Evolutionary conservation across 2,888 invertebrate species (phyloP).

Genomic region (Shargacucullia verbasci): DNA sequence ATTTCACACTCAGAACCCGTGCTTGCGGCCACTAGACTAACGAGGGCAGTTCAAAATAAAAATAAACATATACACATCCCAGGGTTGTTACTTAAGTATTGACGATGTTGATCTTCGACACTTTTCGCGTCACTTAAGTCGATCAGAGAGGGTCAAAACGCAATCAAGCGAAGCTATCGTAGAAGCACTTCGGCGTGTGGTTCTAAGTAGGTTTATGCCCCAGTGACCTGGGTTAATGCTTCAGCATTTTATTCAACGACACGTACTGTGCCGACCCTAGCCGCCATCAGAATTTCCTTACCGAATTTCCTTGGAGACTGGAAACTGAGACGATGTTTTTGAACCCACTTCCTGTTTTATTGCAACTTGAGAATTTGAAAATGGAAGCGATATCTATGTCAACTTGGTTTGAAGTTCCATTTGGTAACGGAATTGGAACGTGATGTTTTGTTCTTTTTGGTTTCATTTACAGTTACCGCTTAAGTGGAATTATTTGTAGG

Average conservation of each 20-base stretch:
- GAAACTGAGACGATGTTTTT: conserved; percentile 59
- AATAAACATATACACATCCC: conserved; percentile 8
- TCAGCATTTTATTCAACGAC: conserved; percentile 65
- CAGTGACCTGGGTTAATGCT: conserved; percentile 63
- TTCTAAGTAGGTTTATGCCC: conserved; percentile 59
- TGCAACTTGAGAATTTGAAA: conserved; percentile 59
- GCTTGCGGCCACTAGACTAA: too few relatives aligned
- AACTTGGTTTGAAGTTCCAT: conserved; percentile 36
- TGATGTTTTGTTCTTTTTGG: conserved; percentile 21
- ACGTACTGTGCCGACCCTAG: conserved; percentile 56
- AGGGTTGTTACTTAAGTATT: conserved; percentile 37
- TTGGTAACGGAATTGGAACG: conserved; percentile 28
- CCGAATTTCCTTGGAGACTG: conserved; percentile 65
- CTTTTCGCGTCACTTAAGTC: conserved; percentile 42
- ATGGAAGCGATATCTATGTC: conserved; percentile 52
- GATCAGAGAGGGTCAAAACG: conserved; percentile 47
- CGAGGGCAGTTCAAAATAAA: too few relatives aligned
- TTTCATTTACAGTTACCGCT: conserved; percentile 5
- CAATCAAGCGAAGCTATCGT: conserved; percentile 48
- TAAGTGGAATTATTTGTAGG: too few relatives aligned
- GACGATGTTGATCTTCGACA: conserved; percentile 43
- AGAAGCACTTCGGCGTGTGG: conserved; percentile 46
- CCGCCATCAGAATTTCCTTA: conserved; percentile 60
- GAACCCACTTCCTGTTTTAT: conserved; percentile 56
- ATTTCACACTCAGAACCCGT: too few relatives aligned